Evolutionary conservation across 2,113 vertebrate genomes (phyloP).

Genomic region (Engystomops pustulosus): DNA sequence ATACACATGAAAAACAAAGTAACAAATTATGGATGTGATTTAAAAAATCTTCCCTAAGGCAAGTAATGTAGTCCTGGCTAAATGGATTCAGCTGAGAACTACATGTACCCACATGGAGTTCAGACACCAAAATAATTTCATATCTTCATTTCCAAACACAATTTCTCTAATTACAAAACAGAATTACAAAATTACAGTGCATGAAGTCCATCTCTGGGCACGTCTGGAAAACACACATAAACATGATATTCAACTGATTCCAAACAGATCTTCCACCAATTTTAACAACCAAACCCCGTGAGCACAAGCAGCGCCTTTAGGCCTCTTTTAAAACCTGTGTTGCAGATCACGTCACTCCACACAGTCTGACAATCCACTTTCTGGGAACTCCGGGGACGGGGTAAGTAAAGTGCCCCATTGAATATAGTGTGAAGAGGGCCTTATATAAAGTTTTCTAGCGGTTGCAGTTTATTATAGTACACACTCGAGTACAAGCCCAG

Average conservation of each 20-base stretch:
- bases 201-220: neutral
- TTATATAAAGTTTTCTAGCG: no score
- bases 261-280: neutral
- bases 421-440: no score
- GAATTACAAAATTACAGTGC: slow-evolving; percentile 7
- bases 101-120: neutral
- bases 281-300: no score
- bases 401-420: no score
- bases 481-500: no score
- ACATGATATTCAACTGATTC: neutral
- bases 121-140: slow-evolving; percentile 21
- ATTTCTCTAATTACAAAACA: slow-evolving; percentile 31
- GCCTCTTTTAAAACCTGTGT: no score
- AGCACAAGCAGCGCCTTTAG: no score
- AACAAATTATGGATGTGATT: neutral
- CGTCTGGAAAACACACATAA: neutral
- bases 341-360: no score
- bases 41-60: slow-evolving; percentile 32
- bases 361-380: no score
- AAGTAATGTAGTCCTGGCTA: slow-evolving; percentile 19
- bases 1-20: neutral
- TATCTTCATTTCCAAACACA: slow-evolving; percentile 29
- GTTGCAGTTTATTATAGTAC: no score
- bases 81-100: slow-evolving; percentile 23
- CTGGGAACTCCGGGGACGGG: no score